phyloP scores from a whole-genome alignment of 2,797 vertebrate genomes.

The Morelia viridis region DNA sequence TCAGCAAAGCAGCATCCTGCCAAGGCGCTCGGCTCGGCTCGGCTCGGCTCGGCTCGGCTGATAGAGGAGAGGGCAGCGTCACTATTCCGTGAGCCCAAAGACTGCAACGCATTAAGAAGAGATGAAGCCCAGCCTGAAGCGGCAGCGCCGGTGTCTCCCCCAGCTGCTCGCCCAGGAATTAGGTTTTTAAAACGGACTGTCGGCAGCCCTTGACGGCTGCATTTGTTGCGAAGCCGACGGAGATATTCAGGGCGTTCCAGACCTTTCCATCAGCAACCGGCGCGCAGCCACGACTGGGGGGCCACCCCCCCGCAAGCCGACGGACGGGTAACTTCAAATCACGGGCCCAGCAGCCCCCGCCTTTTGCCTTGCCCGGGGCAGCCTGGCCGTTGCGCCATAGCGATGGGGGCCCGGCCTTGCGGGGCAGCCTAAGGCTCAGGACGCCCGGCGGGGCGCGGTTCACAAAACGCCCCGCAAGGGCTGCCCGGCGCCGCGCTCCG shows the following conservation, averaged over 20 bases:
- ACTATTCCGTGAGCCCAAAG: conserved; percentile 72
- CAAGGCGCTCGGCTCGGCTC: conserved; percentile 27
- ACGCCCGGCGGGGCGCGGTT: too few relatives aligned
- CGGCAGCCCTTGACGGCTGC: conserved; percentile 75
- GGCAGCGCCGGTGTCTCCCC: too few relatives aligned
- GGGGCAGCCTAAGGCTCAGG: too few relatives aligned
- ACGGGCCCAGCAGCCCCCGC: too few relatives aligned
- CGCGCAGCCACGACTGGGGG: too few relatives aligned
- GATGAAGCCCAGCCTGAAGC: conserved; percentile 61
- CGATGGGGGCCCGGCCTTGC: too few relatives aligned
- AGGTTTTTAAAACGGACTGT: conserved; percentile 75
- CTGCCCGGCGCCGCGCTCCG: too few relatives aligned
- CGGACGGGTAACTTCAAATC: too few relatives aligned
- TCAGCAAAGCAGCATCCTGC: neutral
- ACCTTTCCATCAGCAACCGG: conserved; percentile 74
- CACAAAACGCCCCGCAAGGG: too few relatives aligned
- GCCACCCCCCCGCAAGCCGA: too few relatives aligned
- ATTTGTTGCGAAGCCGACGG: conserved; percentile 78
- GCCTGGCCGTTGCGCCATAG: too few relatives aligned
- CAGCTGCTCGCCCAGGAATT: conserved; percentile 39
- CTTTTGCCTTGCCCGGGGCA: too few relatives aligned
- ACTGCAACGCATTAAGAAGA: conserved; percentile 72
- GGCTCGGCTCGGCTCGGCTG: conserved; percentile 49
- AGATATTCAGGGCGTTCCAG: conserved; percentile 73
- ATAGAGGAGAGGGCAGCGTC: conserved; percentile 63